These are phyloP conservation scores for Muraenolepis orangiensis DNA, from an alignment of 2,797 vertebrate species.

Conservation along the genomic window DNA sequence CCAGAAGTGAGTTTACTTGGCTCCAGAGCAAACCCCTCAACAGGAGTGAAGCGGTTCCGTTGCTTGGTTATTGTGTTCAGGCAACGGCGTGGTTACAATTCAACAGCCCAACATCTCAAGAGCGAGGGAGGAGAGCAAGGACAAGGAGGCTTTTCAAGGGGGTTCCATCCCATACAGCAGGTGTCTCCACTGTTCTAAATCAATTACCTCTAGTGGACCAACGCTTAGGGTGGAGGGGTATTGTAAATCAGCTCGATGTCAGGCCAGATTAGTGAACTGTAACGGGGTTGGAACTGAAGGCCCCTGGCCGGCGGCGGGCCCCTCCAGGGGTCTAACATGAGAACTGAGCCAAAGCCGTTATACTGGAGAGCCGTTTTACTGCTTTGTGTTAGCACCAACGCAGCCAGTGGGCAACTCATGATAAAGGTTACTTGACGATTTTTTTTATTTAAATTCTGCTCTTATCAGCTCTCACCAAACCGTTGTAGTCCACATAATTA, in stretches of 20 bases:
- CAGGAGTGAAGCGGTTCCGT: neutral
- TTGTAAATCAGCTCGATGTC: constrained; percentile 76
- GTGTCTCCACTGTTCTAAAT: constrained; percentile 70
- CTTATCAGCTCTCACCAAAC: neutral
- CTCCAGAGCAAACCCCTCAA: neutral
- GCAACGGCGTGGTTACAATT: constrained; percentile 25
- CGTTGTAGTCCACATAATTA: neutral
- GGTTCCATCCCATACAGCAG: constrained; percentile 59
- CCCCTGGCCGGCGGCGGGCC: constrained; percentile 47
- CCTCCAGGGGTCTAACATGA: constrained; percentile 44
- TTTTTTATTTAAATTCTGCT: neutral
- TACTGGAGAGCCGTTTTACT: constrained; percentile 33
- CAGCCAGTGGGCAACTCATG: neutral
- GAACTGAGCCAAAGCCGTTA: constrained; percentile 42
- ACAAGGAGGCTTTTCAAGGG: constrained; percentile 22
- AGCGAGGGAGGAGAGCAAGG: neutral
- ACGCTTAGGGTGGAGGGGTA: constrained; percentile 59
- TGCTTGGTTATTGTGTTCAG: constrained; percentile 18
- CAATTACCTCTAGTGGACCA: constrained; percentile 68
- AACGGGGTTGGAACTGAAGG: constrained; percentile 53
- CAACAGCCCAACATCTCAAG: constrained; percentile 18
- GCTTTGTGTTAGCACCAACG: constrained; percentile 35
- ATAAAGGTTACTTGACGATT: neutral
- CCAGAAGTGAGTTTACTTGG: neutral
- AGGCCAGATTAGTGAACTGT: constrained; percentile 71